Evolutionary conservation across 1,140 invertebrate genomes (phyloP).

Genomic region (Macrobrachium nipponense): DNA sequence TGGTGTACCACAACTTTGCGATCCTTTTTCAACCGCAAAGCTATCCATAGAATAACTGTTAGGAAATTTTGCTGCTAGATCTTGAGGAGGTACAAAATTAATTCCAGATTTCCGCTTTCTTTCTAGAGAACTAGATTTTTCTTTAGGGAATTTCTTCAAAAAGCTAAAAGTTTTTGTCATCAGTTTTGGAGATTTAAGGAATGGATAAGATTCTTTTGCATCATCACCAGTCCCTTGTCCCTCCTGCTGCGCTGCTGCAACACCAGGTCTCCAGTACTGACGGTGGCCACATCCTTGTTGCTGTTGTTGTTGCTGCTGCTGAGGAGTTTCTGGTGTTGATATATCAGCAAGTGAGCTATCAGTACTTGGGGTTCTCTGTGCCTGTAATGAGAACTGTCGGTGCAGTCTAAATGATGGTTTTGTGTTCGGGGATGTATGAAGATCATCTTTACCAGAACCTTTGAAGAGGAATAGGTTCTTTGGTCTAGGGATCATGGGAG

Average conservation of each 20-base stretch:
- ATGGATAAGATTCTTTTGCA: conserved; percentile 53
- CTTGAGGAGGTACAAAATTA: conserved; percentile 46
- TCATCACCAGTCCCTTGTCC: not conserved
- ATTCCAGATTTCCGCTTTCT: conserved; percentile 62
- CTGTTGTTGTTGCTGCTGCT: conserved; percentile 46
- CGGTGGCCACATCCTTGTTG: conserved; percentile 24
- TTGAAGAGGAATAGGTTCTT: conserved; percentile 63
- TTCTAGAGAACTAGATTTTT: conserved; percentile 62
- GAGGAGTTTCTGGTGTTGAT: conserved; percentile 60
- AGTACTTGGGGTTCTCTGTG: conserved; percentile 60
- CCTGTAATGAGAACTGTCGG: conserved; percentile 58
- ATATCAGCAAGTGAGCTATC: conserved; percentile 60
- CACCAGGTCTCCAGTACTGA: conserved; percentile 36
- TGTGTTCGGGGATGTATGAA: conserved; percentile 54
- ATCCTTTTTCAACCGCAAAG: conserved; percentile 57
- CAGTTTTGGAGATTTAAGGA: conserved; percentile 62
- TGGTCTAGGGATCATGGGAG: conserved; percentile 61
- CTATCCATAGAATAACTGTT: conserved; percentile 64
- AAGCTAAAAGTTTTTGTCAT: conserved; percentile 64
- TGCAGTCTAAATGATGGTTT: conserved; percentile 56
- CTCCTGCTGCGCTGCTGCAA: not conserved
- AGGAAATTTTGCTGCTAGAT: conserved; percentile 58
- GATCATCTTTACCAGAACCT: conserved; percentile 53
- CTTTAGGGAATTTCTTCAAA: conserved; percentile 62
- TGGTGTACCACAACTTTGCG: conserved; percentile 41